Evolutionary conservation across 2,113 vertebrate genomes (phyloP).

Genomic region (Dinomys branickii): DNA sequence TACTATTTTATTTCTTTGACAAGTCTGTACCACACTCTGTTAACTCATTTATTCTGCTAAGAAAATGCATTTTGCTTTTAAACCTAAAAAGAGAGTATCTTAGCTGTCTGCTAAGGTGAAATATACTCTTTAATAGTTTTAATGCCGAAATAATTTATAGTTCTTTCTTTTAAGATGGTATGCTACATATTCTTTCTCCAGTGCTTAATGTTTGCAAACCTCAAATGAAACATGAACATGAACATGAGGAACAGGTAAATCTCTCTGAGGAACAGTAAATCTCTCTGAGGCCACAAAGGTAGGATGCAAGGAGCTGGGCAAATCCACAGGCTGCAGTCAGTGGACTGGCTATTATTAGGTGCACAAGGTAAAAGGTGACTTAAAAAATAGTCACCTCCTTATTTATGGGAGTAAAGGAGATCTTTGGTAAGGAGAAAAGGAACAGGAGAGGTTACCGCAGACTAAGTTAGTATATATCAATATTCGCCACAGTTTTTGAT

Average conservation of each 20-base stretch:
- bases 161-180: conserved; percentile 18
- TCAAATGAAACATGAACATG: neutral
- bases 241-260: neutral
- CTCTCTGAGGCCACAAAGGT: neutral
- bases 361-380: neutral
- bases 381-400: neutral
- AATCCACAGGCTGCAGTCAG: fast-evolving
- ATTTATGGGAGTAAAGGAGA: neutral
- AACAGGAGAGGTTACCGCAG: neutral
- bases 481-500: neutral
- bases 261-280: neutral
- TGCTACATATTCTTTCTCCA: conserved; percentile 12
- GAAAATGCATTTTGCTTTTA: conserved; percentile 51
- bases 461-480: neutral
- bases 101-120: conserved; percentile 32
- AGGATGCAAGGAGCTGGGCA: neutral
- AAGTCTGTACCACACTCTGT: conserved; percentile 54
- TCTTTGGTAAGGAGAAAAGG: neutral
- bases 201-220: neutral
- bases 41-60: conserved; percentile 20
- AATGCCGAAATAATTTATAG: conserved; percentile 59
- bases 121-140: conserved; percentile 45
- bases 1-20: conserved; percentile 65
- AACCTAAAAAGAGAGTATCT: conserved; percentile 48
- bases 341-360: neutral